phyloP scores from a whole-genome alignment of 2,113 vertebrate genomes.

The Planiliza haematocheilus region DNA sequence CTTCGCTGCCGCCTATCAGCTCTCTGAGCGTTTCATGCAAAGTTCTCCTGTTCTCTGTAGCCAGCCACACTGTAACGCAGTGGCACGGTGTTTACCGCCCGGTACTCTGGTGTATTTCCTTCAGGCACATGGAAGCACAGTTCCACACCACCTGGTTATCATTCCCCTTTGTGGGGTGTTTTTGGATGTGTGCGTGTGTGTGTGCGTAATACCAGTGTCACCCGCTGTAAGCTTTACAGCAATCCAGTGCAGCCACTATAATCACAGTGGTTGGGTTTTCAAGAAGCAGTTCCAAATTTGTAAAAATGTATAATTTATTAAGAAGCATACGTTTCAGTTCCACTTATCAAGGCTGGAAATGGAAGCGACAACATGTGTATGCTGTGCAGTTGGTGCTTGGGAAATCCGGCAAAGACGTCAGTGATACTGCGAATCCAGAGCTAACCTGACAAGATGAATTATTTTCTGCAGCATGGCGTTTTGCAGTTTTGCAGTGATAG shows the following conservation, averaged over 20 bases:
- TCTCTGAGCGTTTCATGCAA: slow-evolving; percentile 17
- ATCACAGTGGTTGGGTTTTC: not conserved
- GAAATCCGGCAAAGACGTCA: too few species aligned
- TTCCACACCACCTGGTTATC: not conserved
- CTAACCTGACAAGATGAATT: too few species aligned
- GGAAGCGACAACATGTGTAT: too few species aligned
- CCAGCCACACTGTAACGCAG: slow-evolving; percentile 23
- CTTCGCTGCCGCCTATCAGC: slow-evolving; percentile 8
- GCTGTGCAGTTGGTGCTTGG: too few species aligned
- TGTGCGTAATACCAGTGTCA: not conserved
- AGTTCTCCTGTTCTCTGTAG: slow-evolving; percentile 20
- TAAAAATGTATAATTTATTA: too few species aligned
- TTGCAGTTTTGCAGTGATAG: too few species aligned
- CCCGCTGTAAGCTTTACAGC: not conserved
- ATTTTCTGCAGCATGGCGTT: too few species aligned
- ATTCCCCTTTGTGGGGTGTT: not conserved
- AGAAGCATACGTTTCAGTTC: too few species aligned
- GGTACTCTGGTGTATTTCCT: slow-evolving; percentile 12
- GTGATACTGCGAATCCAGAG: too few species aligned
- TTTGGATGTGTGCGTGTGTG: not conserved
- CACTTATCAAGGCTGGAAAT: too few species aligned
- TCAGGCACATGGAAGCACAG: slow-evolving; percentile 2
- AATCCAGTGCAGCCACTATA: not conserved
- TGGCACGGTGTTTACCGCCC: slow-evolving; percentile 19
- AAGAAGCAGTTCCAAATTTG: not conserved